A percentile compares a stretch with the other conserved stretches of the same genome.
Conservation (phyloP, 2,113 vertebrate genomes). For the Oceanodroma tethys region DNA sequence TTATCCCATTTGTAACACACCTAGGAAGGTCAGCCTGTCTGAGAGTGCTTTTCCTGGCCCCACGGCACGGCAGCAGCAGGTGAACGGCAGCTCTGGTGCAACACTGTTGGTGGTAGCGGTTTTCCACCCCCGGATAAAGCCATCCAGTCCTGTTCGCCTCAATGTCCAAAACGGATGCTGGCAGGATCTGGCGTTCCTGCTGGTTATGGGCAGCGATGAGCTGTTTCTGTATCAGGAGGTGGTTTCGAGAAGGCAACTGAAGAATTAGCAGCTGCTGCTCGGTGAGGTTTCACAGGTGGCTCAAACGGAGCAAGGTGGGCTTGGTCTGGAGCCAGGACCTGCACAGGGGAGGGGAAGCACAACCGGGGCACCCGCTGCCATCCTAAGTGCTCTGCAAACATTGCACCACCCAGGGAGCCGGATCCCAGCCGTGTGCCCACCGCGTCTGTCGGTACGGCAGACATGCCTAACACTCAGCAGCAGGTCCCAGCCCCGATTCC, state of each 20-base stretch:
- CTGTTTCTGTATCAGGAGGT: background rate
- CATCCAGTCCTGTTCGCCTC: background rate
- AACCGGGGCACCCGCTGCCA: background rate
- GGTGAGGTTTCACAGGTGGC: rapidly evolving
- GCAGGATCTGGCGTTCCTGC: background rate
- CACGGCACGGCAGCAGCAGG: rapidly evolving
- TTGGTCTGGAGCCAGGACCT: background rate
- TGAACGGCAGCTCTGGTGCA: background rate
- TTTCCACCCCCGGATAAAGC: background rate
- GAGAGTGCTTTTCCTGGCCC: background rate
- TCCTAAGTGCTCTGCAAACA: background rate
- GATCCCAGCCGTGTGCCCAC: background rate
- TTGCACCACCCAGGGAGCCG: background rate
- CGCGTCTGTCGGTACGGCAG: background rate
- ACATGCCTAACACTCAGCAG: background rate
- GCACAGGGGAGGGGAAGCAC: background rate
- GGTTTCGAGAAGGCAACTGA: background rate
- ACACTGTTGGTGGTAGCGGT: background rate
- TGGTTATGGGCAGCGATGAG: background rate
- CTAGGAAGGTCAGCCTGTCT: background rate
- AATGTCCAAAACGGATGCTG: background rate
- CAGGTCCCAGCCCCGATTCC: background rate
- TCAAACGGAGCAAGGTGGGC: background rate
- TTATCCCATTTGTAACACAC: background rate
- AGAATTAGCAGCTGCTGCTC: background rate